Evolutionary conservation across 2,888 invertebrate genomes (phyloP).

Genomic region (Ischnura elegans): DNA sequence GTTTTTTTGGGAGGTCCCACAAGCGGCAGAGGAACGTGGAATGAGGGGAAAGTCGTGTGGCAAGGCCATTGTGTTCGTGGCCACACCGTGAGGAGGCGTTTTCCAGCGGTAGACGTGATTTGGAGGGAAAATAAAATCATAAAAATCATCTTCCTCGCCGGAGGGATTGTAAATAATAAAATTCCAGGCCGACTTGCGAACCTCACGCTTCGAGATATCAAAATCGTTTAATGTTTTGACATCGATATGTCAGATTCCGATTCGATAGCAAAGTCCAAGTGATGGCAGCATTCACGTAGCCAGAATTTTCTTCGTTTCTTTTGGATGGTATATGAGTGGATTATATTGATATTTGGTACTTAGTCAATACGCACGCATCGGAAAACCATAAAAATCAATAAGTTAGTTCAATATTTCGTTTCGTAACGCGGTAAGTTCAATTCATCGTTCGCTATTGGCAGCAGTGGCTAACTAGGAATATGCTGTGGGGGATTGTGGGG

Average conservation of each 20-base stretch:
- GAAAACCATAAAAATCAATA: too few relatives aligned
- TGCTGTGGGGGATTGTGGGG: too few relatives aligned
- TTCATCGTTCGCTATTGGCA: too few relatives aligned
- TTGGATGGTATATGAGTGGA: too few relatives aligned
- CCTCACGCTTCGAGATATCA: background rate
- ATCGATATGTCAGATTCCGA: slow-evolving; percentile 56
- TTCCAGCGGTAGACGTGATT: background rate
- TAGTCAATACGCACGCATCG: too few relatives aligned
- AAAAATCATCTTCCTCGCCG: background rate
- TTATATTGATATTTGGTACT: too few relatives aligned
- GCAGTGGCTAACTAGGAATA: too few relatives aligned
- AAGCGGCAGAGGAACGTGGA: background rate
- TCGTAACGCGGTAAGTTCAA: too few relatives aligned
- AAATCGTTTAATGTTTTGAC: slow-evolving; percentile 13
- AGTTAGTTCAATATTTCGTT: too few relatives aligned
- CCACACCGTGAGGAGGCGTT: background rate
- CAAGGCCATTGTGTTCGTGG: background rate
- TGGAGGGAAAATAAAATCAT: background rate
- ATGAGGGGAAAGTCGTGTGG: background rate
- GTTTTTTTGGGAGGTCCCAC: background rate
- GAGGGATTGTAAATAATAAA: slow-evolving; percentile 10
- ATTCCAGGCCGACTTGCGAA: background rate
- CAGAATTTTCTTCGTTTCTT: too few relatives aligned
- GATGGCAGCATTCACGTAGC: too few relatives aligned
- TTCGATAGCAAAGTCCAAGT: slow-evolving; percentile 41